phyloP scores from a whole-genome alignment of 2,888 invertebrate species.

The Hartigia nigra region DNA sequence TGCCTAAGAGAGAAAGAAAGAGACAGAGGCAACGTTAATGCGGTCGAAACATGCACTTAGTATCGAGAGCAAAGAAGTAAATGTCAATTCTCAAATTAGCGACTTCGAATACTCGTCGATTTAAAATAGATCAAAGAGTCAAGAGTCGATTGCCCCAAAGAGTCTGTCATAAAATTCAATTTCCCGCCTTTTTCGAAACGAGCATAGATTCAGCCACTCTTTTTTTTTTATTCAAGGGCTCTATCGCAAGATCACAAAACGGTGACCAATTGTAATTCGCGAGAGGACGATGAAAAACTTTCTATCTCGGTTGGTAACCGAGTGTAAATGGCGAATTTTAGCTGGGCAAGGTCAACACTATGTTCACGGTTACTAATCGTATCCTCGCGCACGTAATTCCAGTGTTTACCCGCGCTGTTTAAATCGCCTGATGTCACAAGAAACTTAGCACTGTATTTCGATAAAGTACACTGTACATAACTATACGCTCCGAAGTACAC shows the following conservation, averaged over 20 bases:
- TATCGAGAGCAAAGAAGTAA: slow-evolving; percentile 6
- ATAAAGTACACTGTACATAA: not conserved
- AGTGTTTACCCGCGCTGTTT: not conserved
- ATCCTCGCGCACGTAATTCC: not conserved
- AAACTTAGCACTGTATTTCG: not conserved
- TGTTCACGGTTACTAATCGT: not conserved
- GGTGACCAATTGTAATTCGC: not conserved
- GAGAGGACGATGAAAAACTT: not conserved
- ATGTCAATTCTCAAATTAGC: slow-evolving; percentile 23
- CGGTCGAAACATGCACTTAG: not conserved
- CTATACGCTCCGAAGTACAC: not conserved
- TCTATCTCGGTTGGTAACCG: not conserved
- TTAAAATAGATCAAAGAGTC: slow-evolving; percentile 14
- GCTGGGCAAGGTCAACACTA: not conserved
- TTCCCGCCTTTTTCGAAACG: not conserved
- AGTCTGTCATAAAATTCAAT: not conserved
- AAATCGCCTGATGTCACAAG: not conserved
- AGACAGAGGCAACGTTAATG: not conserved
- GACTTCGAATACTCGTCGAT: slow-evolving; percentile 11
- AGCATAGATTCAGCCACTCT: not conserved
- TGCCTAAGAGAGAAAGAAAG: not conserved
- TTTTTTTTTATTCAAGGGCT: not conserved
- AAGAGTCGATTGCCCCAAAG: not conserved
- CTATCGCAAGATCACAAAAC: not conserved
- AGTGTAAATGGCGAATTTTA: not conserved